phyloP scores from a whole-genome alignment of 2,888 invertebrate species.

The Latheticus oryzae region DNA sequence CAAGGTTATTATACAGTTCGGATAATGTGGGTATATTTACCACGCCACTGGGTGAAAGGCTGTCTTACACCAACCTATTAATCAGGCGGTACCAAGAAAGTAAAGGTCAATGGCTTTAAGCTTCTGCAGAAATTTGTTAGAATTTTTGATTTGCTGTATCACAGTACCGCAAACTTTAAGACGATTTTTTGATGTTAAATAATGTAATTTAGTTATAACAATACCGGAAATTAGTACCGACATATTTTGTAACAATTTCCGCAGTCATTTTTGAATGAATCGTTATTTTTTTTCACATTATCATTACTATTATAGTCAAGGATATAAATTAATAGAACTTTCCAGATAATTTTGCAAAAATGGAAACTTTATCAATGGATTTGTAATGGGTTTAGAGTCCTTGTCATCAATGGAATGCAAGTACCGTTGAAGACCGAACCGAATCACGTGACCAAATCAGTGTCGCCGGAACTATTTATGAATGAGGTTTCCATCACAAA shows the following conservation, averaged over 20 bases:
- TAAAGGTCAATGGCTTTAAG: conserved; percentile 33
- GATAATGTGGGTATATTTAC: too few species aligned
- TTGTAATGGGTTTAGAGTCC: conserved; percentile 21
- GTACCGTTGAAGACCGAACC: conserved; percentile 23
- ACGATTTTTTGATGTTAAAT: not conserved
- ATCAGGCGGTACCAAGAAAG: conserved; percentile 27
- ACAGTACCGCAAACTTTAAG: not conserved
- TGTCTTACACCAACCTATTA: conserved; percentile 14
- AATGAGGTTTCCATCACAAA: conserved; percentile 14
- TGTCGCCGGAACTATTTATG: conserved; percentile 12
- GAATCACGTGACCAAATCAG: conserved; percentile 3
- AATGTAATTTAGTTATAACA: conserved; percentile 7
- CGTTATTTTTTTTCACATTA: conserved; percentile 3
- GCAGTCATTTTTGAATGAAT: conserved; percentile 11
- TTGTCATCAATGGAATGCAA: conserved; percentile 24
- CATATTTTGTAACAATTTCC: conserved; percentile 9
- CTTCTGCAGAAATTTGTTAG: conserved; percentile 8
- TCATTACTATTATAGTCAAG: conserved; percentile 7
- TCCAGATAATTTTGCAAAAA: conserved; percentile 7
- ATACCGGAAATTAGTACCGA: conserved; percentile 11
- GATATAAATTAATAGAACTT: conserved; percentile 8
- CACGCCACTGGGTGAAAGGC: conserved; percentile 34
- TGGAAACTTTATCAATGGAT: conserved; percentile 9
- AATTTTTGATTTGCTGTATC: conserved; percentile 9
- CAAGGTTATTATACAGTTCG: too few species aligned